Percentiles rank a stretch among this genome's conserved stretches.
Conservation (phyloP, 2,113 vertebrate genomes). For the Gadus macrocephalus region DNA sequence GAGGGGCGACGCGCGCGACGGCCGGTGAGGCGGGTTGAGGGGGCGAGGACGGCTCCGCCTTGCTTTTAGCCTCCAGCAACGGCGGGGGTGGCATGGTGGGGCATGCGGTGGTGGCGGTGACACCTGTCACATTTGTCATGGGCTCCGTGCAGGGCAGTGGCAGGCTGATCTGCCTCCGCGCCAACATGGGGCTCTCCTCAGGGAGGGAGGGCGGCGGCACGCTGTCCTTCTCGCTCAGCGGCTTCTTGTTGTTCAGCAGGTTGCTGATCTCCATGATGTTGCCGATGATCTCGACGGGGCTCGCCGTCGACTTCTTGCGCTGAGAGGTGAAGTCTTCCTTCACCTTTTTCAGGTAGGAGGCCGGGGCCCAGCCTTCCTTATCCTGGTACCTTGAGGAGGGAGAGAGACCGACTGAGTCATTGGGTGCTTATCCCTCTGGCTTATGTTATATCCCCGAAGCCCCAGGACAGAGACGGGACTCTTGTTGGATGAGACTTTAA, state of each 20-base stretch:
- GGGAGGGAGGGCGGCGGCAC: constrained; percentile 75
- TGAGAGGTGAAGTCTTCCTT: constrained; percentile 87
- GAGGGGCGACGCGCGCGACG: constrained; percentile 91
- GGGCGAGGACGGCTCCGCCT: constrained; percentile 81
- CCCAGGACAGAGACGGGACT: no score
- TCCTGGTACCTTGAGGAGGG: constrained; percentile 81
- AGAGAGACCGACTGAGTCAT: neutral
- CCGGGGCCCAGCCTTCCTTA: constrained; percentile 99
- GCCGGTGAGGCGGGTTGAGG: constrained; percentile 84
- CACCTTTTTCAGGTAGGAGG: constrained; percentile 92
- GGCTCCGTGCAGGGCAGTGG: constrained; percentile 82
- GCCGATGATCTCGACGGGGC: constrained; percentile 97
- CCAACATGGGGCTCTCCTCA: constrained; percentile 75
- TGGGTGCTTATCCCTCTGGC: no score
- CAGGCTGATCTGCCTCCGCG: constrained; percentile 93
- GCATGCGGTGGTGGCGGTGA: no score
- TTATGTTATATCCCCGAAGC: no score
- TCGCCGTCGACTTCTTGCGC: constrained; percentile 89
- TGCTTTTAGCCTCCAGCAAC: constrained; percentile 78
- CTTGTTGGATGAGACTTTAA: no score
- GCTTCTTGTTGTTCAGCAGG: constrained; percentile 88
- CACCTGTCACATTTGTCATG: constrained; percentile 16
- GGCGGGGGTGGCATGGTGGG: constrained; percentile 1
- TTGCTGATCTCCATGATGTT: constrained; percentile 99
- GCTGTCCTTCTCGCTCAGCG: constrained; percentile 82